A percentile compares a stretch with the other conserved stretches of the same genome.
Conservation (phyloP, 2,888 invertebrate genomes). For the Drosophila histrio region DNA sequence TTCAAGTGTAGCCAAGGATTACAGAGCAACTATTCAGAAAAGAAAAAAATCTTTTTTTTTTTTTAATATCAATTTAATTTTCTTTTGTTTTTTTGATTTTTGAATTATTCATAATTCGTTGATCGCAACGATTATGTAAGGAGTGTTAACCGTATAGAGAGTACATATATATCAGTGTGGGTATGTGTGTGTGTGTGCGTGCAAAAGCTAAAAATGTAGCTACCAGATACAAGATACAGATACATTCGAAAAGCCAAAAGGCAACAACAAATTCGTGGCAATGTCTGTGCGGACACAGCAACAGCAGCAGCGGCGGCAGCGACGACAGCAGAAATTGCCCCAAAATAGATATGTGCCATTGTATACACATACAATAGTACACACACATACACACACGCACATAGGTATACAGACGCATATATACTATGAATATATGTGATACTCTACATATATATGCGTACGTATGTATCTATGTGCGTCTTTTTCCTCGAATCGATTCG, state of each 20-base stretch:
- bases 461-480: neutral
- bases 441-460: too few species aligned
- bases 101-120: constrained; percentile 15
- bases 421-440: constrained; percentile 3
- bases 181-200: constrained; percentile 46
- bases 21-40: neutral
- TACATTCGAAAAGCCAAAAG: constrained; percentile 32
- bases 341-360: constrained; percentile 63
- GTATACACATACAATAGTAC: constrained; percentile 30
- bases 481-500: constrained; percentile 1
- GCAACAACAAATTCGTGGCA: constrained; percentile 35
- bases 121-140: constrained; percentile 60
- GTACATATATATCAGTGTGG: constrained; percentile 25
- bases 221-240: constrained; percentile 41
- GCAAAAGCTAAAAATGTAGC: constrained; percentile 57
- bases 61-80: neutral
- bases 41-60: neutral
- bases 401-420: constrained; percentile 6
- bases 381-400: constrained; percentile 6
- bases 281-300: constrained; percentile 22
- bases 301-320: constrained; percentile 1
- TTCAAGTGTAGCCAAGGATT: constrained; percentile 16
- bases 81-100: constrained; percentile 14
- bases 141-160: constrained; percentile 28
- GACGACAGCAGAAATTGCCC: constrained; percentile 30